Base-by-base conservation (phyloP, 1,140 invertebrate species). In the Caenorhabditis briggsae region DNA sequence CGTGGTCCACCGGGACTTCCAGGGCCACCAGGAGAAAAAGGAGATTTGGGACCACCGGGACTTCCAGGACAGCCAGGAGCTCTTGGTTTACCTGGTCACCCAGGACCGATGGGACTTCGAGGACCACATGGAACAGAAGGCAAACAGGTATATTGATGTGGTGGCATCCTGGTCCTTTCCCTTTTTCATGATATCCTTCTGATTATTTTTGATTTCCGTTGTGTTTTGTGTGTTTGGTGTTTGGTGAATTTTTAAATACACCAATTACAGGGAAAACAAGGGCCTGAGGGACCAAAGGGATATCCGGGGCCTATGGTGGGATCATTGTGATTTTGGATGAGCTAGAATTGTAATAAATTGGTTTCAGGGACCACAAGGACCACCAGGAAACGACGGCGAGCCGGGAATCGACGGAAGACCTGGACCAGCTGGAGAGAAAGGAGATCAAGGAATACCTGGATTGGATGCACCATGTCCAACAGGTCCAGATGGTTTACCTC, bases 381-480 rank as follows among this genome's bases (percentile, higher is more conserved):
- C 85, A n/a, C 87, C 87, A 50, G 88, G 88, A 23, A 64, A 55
- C 43, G 82, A 86, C 11, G 89, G 89, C 9, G 82, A 82, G 50
- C 53, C 82, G 6, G 89, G 88, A 70, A 55, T 64, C 8, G 83
- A 85, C 23, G 89, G 89, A 84, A 82, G 53, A 46, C 43, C 61
- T 14, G 86, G 88, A 65, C 53, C 78, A 12, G 18, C 56, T 9
- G 87, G 88, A 64, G 84, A 90, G 59, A 90, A 88, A 82, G 88
- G 88, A 83, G 96, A 97, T 91, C 96, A 97, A 93, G 96, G 96
- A 89, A 96, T 97, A 88, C 97, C 97, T 18, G 97, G 97, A 86
- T 93, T 98, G 87, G 97, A 99, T 93, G 97, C 97, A 55, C 97
- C 97, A 2, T 98, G 97, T 94, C 97, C 97, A 84, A 93, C 97